A percentile compares a stretch with the other conserved stretches of the same genome.
Evolutionary conservation across 2,888 invertebrate species (phyloP).

Genomic region (Noctua pronuba): DNA sequence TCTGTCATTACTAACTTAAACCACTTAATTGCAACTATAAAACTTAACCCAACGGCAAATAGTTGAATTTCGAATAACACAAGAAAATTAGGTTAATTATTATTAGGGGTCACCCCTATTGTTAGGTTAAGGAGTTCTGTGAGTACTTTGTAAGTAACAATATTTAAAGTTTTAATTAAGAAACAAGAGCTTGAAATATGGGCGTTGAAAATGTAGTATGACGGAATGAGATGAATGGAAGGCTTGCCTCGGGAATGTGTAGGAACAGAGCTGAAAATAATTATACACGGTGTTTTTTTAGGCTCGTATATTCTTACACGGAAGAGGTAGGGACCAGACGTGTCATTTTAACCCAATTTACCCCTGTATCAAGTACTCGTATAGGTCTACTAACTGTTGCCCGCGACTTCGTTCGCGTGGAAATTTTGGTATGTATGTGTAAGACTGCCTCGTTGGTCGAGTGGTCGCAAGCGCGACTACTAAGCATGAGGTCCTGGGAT

Average conservation of each 20-base stretch:
- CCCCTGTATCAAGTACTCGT: neutral
- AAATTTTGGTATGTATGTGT: no score
- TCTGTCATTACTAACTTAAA: conserved; percentile 67
- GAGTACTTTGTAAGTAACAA: conserved; percentile 47
- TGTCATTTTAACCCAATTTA: conserved; percentile 14
- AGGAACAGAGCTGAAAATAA: conserved; percentile 15
- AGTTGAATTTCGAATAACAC: conserved; percentile 59
- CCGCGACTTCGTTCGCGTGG: no score
- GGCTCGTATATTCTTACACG: neutral
- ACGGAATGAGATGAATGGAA: conserved; percentile 24
- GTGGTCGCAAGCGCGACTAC: no score
- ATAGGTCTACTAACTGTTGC: no score
- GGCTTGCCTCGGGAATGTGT: neutral
- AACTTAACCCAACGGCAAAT: conserved; percentile 61
- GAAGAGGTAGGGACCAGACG: neutral
- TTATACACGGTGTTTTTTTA: conserved; percentile 17
- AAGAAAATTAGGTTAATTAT: conserved; percentile 63
- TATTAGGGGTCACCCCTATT: conserved; percentile 58
- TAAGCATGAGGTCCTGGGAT: no score
- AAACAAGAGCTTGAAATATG: conserved; percentile 37
- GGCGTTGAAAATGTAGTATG: conserved; percentile 30
- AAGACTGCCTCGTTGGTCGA: no score
- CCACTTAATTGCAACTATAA: conserved; percentile 65
- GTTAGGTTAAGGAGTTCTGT: conserved; percentile 48
- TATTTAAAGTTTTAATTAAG: conserved; percentile 61